Evolutionary conservation across 2,113 vertebrate genomes (phyloP).

Genomic region (Caloenas nicobarica): DNA sequence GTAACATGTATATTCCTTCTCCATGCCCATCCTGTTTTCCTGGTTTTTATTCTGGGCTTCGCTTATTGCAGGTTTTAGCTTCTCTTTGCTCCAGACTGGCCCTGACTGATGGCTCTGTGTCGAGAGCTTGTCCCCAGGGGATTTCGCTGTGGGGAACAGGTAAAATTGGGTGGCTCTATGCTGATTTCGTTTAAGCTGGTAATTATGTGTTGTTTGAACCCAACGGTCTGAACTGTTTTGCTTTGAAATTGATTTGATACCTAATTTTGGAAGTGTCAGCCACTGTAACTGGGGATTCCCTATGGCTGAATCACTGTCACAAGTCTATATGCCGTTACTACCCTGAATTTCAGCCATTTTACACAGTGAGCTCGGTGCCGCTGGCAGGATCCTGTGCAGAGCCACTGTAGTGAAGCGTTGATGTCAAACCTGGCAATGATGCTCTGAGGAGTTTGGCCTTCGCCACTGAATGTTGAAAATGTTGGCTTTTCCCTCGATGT

Average conservation of each 20-base stretch:
- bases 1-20: background rate
- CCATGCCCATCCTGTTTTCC: background rate
- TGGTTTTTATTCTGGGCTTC: background rate
- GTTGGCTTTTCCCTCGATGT: background rate
- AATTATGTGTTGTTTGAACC: background rate
- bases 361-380: background rate
- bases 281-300: background rate
- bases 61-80: background rate
- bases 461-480: background rate
- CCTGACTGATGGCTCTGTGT: background rate
- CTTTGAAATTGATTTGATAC: background rate
- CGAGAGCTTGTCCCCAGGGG: background rate
- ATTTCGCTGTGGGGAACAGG: background rate
- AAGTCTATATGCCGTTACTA: background rate
- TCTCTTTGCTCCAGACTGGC: background rate
- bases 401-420: background rate
- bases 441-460: background rate
- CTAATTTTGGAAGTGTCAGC: background rate
- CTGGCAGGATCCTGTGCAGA: background rate
- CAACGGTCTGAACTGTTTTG: background rate
- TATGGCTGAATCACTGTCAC: background rate
- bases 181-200: background rate
- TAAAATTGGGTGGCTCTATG: background rate
- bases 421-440: background rate
- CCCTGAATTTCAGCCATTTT: background rate